Evolutionary conservation across 53 echinoderm and acorn worm species (phyloP).

Genomic region (Pentamera pediparva): DNA sequence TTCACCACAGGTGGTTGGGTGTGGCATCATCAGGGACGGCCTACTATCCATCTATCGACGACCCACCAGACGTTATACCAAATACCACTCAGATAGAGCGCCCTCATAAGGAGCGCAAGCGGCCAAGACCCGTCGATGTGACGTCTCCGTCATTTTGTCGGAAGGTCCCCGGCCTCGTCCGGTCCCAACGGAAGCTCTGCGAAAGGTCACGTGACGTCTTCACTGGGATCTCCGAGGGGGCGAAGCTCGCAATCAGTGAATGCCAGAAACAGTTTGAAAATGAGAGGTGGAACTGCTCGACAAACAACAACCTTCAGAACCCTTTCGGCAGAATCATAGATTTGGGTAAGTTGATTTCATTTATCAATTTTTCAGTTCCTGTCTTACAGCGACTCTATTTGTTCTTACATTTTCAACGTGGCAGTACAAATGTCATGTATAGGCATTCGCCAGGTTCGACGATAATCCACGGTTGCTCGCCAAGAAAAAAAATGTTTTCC

Average conservation of each 20-base stretch:
- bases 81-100: background rate
- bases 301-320: conserved; percentile 50
- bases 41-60: conserved; percentile 28
- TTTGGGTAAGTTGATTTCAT: conserved; percentile 42
- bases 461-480: too few relatives aligned
- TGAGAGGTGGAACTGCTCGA: conserved; percentile 93
- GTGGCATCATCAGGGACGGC: conserved; percentile 64
- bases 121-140: conserved; percentile 16
- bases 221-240: conserved; percentile 70
- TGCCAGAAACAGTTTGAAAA: conserved; percentile 82
- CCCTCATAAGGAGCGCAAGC: background rate
- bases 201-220: conserved; percentile 32
- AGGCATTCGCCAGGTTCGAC: too few relatives aligned
- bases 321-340: conserved; percentile 68
- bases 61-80: background rate
- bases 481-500: background rate
- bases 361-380: background rate
- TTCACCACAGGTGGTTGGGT: conserved; percentile 61
- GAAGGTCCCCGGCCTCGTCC: conserved; percentile 43
- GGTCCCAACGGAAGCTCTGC: conserved; percentile 8
- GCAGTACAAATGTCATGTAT: too few relatives aligned
- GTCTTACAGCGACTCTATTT: too few relatives aligned
- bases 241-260: conserved; percentile 71
- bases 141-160: conserved; percentile 31
- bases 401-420: too few relatives aligned